Percentiles rank a stretch among this genome's conserved stretches.
These are phyloP conservation scores for Tetragnatha montana DNA, from an alignment of 2,888 invertebrate species.

Conservation along the genomic window DNA sequence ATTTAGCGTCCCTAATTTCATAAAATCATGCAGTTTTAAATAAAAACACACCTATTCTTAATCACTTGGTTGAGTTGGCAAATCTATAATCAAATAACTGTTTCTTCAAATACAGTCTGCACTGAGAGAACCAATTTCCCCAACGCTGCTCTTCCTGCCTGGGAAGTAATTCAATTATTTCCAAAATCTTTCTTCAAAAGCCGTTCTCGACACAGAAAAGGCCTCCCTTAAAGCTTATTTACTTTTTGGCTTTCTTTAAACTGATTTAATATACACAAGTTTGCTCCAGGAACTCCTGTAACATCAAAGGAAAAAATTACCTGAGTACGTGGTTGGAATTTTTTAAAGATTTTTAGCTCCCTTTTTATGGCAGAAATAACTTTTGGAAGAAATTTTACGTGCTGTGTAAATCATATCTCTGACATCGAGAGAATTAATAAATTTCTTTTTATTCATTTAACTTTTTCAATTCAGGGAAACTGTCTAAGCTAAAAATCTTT, in stretches of 20 bases:
- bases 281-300: constrained; percentile 39
- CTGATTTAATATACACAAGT: constrained; percentile 26
- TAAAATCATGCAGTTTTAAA: neutral
- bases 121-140: neutral
- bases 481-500: no score
- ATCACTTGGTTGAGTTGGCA: neutral
- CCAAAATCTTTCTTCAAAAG: constrained; percentile 2
- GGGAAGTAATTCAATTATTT: constrained; percentile 7
- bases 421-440: neutral
- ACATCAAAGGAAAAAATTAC: constrained; percentile 14
- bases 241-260: neutral
- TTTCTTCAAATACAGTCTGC: neutral
- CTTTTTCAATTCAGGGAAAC: no score
- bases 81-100: neutral
- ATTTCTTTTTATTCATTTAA: no score
- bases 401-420: neutral
- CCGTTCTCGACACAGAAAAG: neutral
- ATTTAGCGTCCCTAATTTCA: neutral
- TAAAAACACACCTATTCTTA: neutral
- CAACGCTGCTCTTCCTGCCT: neutral
- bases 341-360: neutral
- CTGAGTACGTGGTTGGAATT: neutral
- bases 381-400: neutral
- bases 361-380: neutral
- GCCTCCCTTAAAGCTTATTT: neutral